Conservation (phyloP, 2,888 invertebrate genomes). For the Hyalella azteca region DNA sequence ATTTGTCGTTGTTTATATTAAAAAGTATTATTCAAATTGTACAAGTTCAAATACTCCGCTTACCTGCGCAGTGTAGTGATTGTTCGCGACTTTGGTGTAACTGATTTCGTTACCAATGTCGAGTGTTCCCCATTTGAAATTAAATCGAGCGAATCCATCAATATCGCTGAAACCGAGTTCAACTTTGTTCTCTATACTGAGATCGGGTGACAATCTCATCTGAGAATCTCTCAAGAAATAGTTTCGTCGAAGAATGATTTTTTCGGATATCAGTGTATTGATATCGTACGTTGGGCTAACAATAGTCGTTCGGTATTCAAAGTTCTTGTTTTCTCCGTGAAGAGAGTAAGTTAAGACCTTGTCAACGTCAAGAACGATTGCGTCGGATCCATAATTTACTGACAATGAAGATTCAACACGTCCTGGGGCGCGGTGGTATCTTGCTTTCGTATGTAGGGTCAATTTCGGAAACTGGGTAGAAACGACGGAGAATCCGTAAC, state of each 20-base stretch:
- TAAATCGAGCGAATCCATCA: conserved; percentile 8
- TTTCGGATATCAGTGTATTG: background rate
- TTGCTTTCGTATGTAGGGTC: background rate
- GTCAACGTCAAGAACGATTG: background rate
- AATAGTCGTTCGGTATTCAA: background rate
- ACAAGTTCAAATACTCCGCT: background rate
- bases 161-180: conserved; percentile 8
- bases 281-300: background rate
- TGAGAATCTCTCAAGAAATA: background rate
- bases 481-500: background rate
- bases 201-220: background rate
- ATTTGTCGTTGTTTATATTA: background rate
- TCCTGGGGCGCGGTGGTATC: background rate
- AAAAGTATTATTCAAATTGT: background rate
- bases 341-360: background rate
- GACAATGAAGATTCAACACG: conserved; percentile 4
- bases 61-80: conserved; percentile 45
- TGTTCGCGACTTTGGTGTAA: conserved; percentile 34
- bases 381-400: background rate
- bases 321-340: background rate
- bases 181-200: background rate
- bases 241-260: conserved; percentile 3
- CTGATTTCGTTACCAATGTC: conserved; percentile 6
- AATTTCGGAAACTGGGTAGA: background rate
- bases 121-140: background rate